phyloP scores from a whole-genome alignment of 37 sponge, comb jelly and placozoan genomes.

The Mnemiopsis leidyi region DNA sequence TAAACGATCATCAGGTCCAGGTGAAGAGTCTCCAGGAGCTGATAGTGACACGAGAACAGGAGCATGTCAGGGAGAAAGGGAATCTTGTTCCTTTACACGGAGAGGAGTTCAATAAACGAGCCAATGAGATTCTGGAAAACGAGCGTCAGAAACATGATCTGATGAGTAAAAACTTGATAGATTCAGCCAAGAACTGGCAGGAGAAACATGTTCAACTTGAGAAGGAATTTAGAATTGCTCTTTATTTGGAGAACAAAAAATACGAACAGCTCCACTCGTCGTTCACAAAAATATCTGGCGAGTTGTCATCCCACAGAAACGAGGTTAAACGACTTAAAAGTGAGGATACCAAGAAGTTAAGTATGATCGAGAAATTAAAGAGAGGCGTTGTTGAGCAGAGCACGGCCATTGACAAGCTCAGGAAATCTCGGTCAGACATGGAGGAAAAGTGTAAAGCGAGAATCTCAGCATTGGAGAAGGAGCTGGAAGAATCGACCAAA shows the following conservation, averaged over 20 bases:
- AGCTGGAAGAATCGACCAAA: constrained; percentile 1
- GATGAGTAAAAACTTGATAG: not conserved
- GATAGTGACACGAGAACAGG: constrained; percentile 32
- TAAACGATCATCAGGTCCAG: not conserved
- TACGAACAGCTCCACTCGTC: not conserved
- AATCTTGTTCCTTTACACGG: constrained; percentile 13
- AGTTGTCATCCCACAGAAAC: not conserved
- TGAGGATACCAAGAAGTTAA: not conserved
- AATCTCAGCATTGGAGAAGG: constrained; percentile 18
- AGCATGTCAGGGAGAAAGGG: constrained; percentile 26
- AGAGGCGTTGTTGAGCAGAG: constrained; percentile 14
- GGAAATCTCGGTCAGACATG: not conserved
- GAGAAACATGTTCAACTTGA: not conserved
- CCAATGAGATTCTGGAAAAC: not conserved
- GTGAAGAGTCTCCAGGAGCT: constrained; percentile 22
- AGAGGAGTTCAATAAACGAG: constrained; percentile 22
- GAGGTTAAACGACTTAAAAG: not conserved
- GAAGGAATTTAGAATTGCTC: constrained; percentile 38
- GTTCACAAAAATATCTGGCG: not conserved
- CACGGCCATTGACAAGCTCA: constrained; percentile 3
- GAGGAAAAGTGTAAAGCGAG: not conserved
- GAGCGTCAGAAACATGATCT: not conserved
- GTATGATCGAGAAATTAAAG: constrained; percentile 19
- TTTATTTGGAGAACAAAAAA: constrained; percentile 19
- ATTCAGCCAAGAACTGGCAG: constrained; percentile 9